Evolutionary conservation across 2,888 invertebrate genomes (phyloP).

Genomic region (Tethea ocularis): DNA sequence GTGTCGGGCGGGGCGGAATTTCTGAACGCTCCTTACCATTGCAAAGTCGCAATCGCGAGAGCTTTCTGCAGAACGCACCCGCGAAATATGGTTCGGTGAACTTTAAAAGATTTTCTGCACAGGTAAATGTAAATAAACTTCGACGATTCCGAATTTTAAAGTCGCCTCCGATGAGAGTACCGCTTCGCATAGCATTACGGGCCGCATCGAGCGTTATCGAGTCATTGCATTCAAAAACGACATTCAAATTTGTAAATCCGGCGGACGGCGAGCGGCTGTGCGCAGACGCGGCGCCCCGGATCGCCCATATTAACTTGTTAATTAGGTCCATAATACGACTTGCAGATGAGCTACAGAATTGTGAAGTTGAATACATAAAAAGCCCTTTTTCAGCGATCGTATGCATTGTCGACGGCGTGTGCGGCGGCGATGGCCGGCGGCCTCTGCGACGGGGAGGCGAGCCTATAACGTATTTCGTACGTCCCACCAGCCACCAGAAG

Average conservation of each 20-base stretch:
- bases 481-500: conserved; percentile 82
- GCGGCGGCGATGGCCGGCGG: conserved; percentile 47
- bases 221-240: conserved; percentile 35
- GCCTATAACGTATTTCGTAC: conserved; percentile 78
- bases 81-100: conserved; percentile 38
- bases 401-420: conserved; percentile 72
- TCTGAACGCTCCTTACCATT: conserved; percentile 82
- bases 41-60: conserved; percentile 76
- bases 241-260: conserved; percentile 27
- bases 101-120: conserved; percentile 57
- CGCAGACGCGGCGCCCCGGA: conserved; percentile 84
- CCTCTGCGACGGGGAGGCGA: conserved; percentile 55
- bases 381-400: conserved; percentile 86
- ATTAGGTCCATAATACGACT: conserved; percentile 95
- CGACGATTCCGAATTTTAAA: conserved; percentile 45
- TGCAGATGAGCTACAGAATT: conserved; percentile 91
- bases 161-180: conserved; percentile 33
- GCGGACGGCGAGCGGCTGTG: conserved; percentile 55
- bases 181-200: conserved; percentile 35
- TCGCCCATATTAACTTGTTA: conserved; percentile 95
- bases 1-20: conserved; percentile 82
- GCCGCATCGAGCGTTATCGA: conserved; percentile 30
- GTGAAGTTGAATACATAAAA: conserved; percentile 87
- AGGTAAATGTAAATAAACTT: conserved; percentile 53
- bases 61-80: conserved; percentile 48